phyloP scores from a whole-genome alignment of 1,140 invertebrate genomes.

The Zaprionus ghesquierei region DNA sequence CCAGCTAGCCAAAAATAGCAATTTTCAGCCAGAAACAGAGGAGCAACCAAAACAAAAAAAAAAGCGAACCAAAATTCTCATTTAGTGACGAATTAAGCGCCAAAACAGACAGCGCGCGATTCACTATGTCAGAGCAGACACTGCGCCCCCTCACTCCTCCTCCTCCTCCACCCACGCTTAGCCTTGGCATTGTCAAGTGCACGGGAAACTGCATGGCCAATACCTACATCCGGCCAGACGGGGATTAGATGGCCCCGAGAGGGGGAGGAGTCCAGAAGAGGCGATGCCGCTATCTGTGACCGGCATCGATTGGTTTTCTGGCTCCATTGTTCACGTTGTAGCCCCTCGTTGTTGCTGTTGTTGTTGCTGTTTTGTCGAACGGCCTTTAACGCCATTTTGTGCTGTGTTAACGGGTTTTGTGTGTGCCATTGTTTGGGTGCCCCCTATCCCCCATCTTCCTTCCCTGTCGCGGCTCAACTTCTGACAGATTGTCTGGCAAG shows the following conservation, averaged over 20 bases:
- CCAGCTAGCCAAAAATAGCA: conserved; percentile 57
- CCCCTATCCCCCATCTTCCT: neutral
- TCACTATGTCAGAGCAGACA: conserved; percentile 68
- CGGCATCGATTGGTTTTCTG: conserved; percentile 70
- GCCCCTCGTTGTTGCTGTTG: neutral
- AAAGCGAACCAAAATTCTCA: conserved; percentile 65
- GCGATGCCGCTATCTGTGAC: conserved; percentile 63
- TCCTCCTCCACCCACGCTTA: neutral
- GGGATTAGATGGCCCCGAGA: conserved; percentile 42
- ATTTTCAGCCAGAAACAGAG: conserved; percentile 36
- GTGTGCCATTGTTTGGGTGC: conserved; percentile 37
- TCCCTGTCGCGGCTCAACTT: conserved; percentile 25
- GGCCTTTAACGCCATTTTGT: conserved; percentile 80
- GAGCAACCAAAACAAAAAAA: conserved; percentile 2
- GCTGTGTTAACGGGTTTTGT: conserved; percentile 50
- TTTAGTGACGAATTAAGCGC: conserved; percentile 82
- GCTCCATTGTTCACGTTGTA: conserved; percentile 38
- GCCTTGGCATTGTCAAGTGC: conserved; percentile 60
- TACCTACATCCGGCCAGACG: conserved; percentile 4
- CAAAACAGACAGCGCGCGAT: conserved; percentile 75
- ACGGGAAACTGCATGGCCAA: conserved; percentile 21
- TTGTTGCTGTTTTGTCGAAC: conserved; percentile 40
- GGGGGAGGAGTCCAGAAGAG: neutral
- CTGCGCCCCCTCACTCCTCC: neutral
- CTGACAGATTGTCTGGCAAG: conserved; percentile 77